Evolutionary conservation across 2,888 invertebrate genomes (phyloP), one percentile per base, ranked within the genome.

Genomic region (Diaperis boleti): DNA sequence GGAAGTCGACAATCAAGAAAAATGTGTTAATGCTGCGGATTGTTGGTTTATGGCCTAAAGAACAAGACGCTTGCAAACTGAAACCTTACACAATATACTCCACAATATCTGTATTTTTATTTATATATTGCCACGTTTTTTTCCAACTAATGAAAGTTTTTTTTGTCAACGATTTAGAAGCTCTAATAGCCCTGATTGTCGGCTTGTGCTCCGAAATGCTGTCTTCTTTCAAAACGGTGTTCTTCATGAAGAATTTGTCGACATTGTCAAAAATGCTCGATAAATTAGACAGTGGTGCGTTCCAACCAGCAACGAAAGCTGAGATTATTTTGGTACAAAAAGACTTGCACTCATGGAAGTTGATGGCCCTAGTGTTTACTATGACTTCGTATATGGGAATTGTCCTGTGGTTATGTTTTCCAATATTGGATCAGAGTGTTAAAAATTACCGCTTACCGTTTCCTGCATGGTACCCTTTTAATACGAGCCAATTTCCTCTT

Each of bases 401-500:
- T 13, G 8, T 15, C 7, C 18, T 54, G 5, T 39, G 20, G 20
- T 10, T n/a, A 8, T 10, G 11, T 14, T 54, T 15, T 54, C 54
- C 54, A 6, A 20, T 54, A 14, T 14, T 54, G 3, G 41, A 54
- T 11, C 13, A 33, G 1, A 33, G 33, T 4, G 10, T 50, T 11
- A n/a, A 15, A 1, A 7, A 39, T 5, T 13, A 13, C 8, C 10
- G 10, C 4, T 18, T 54, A 14, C 54, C 54, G 1, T 54, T 54
- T 29, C n/a, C 18, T n/a, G 39, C 41, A 39, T 59, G 60, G 56
- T 64, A 64, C 33, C 64, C 64, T 1, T 64, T 41, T 18, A 31
- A 49, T 11, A 17, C 37, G 10, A 31, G 18, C 1, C 7, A 7
- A 1, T 26, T 37, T 26, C 64, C 60, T 1, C 31, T 47, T 42